Conservation (phyloP, 2,797 vertebrate species). For the Adrianichthys oophorus region DNA sequence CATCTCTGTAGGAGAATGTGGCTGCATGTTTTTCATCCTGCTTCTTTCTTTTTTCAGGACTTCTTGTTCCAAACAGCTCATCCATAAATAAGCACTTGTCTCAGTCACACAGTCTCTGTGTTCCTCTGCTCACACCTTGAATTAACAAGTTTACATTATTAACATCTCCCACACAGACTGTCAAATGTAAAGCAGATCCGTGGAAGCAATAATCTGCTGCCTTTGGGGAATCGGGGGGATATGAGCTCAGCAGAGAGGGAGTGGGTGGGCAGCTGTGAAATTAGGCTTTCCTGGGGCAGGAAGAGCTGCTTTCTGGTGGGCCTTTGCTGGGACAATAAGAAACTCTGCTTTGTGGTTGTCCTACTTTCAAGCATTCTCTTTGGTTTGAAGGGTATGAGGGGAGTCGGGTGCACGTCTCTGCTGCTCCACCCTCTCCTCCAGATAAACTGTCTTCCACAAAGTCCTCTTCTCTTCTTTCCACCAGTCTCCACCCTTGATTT, state of each 20-base stretch:
- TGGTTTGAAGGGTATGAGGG: not conserved
- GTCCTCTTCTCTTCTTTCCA: too few relatives aligned
- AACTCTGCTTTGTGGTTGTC: slow-evolving; percentile 27
- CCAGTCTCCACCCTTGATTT: not conserved
- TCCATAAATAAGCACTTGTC: slow-evolving; percentile 8
- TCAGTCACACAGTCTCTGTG: slow-evolving; percentile 8
- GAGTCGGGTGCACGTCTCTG: too few relatives aligned
- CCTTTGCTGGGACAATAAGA: slow-evolving; percentile 43
- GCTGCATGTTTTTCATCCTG: too few relatives aligned
- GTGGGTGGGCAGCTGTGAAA: slow-evolving; percentile 41
- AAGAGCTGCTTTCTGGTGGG: slow-evolving; percentile 5
- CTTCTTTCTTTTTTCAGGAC: not conserved
- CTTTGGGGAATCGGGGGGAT: slow-evolving; percentile 8
- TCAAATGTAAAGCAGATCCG: slow-evolving; percentile 8
- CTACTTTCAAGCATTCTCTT: not conserved
- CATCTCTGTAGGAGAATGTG: too few relatives aligned
- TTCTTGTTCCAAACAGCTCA: not conserved
- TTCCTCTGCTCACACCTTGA: slow-evolving; percentile 21
- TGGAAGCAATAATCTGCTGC: slow-evolving; percentile 24
- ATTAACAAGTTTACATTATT: slow-evolving; percentile 21
- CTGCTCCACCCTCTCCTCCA: too few relatives aligned
- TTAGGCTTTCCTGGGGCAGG: slow-evolving; percentile 26
- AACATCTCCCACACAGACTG: slow-evolving; percentile 1
- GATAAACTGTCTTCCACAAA: too few relatives aligned
- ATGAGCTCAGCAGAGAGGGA: slow-evolving; percentile 15